phyloP scores from a whole-genome alignment of 1,140 invertebrate species.

The Carposina sasakii region DNA sequence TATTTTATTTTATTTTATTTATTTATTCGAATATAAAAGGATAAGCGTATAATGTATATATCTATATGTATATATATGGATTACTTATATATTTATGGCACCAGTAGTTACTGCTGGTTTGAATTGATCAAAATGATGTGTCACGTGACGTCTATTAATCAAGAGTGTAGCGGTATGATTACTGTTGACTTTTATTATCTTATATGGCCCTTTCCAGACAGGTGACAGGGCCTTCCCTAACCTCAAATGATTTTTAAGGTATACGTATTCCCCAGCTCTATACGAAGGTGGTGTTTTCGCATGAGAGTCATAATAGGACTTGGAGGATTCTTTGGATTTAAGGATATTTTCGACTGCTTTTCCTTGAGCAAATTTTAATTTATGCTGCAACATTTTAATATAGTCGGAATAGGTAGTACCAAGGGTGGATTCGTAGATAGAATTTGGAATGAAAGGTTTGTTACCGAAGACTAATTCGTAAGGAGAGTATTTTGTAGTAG shows the following conservation, averaged over 20 bases:
- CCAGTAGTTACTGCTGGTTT: slow-evolving; percentile 11
- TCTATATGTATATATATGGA: slow-evolving; percentile 14
- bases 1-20: no score
- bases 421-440: slow-evolving; percentile 4
- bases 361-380: neutral
- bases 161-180: slow-evolving; percentile 6
- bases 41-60: slow-evolving; percentile 12
- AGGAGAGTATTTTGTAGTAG: slow-evolving; percentile 27
- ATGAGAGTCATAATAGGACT: slow-evolving; percentile 6
- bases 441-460: slow-evolving; percentile 25
- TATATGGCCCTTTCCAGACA: slow-evolving; percentile 13
- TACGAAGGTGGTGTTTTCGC: slow-evolving; percentile 8
- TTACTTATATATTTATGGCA: slow-evolving; percentile 1
- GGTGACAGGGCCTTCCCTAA: slow-evolving; percentile 6
- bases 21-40: no score
- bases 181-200: slow-evolving; percentile 7
- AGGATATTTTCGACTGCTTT: slow-evolving; percentile 4
- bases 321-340: slow-evolving; percentile 6
- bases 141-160: slow-evolving; percentile 12
- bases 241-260: slow-evolving; percentile 4
- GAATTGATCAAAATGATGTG: slow-evolving; percentile 22
- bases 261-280: slow-evolving; percentile 5
- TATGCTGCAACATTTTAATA: slow-evolving; percentile 5
- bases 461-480: slow-evolving; percentile 39
- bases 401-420: slow-evolving; percentile 12